Percentiles rank a stretch among this genome's conserved stretches.
Evolutionary conservation across 2,888 invertebrate genomes (phyloP).

Genomic region (Linyphia triangularis): DNA sequence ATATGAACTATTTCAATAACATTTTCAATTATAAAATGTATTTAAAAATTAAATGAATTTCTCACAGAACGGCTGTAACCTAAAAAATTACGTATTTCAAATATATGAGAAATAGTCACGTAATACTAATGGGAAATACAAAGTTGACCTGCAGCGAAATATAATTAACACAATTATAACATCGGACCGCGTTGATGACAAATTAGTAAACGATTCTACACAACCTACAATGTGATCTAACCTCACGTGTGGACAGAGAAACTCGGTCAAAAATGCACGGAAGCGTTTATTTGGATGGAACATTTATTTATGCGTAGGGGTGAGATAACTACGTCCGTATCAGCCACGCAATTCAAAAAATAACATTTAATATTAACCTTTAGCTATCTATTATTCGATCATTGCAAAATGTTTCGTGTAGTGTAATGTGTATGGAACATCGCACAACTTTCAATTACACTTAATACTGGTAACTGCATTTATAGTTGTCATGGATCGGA

Average conservation of each 20-base stretch:
- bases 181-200: not conserved
- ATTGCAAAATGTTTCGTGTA: too few species aligned
- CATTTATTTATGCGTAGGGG: not conserved
- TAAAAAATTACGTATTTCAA: too few species aligned
- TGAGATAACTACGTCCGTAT: not conserved
- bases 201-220: not conserved
- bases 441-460: too few species aligned
- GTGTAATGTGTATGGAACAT: too few species aligned
- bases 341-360: not conserved
- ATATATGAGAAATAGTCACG: not conserved
- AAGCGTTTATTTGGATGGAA: not conserved
- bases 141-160: not conserved
- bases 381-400: too few species aligned
- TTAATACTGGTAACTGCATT: too few species aligned
- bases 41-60: too few species aligned
- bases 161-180: conserved; percentile 1
- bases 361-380: too few species aligned
- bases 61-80: too few species aligned
- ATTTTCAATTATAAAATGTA: too few species aligned
- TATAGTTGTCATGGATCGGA: too few species aligned
- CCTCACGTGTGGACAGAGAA: not conserved
- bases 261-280: conserved; percentile 9
- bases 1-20: too few species aligned
- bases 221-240: conserved; percentile 11
- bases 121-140: not conserved